Evolutionary conservation across 2,113 vertebrate species (phyloP), one percentile per base, ranked within the genome.

Genomic region (Pungitius pungitius): DNA sequence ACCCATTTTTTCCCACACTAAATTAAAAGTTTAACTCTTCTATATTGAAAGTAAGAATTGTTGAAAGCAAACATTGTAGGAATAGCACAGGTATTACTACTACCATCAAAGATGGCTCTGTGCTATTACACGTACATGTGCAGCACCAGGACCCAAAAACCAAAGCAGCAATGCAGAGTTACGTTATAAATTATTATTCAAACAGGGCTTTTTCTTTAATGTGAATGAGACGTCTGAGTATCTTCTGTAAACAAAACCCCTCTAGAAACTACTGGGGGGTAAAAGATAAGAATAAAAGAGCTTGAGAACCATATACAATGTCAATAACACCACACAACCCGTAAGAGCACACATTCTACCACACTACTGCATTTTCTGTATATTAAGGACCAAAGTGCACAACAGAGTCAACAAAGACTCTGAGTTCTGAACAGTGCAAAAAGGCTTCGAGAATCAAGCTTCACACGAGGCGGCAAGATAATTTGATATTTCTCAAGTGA

Each of bases 401-500:
- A 37, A 8, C 52, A 1, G 63, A 62, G 85, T 22, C n/a, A 30
- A 7, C 37, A 81, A 0, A 45, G 6, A 64, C 18, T 70, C 56
- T 45, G 35, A 43, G 43, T 30, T 49, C 43, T 51, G 33, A 72
- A 42, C 49, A 64, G 43, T 55, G 22, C 18, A 56, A 73, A 37
- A 73, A 62, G 13, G 65, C 14, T 37, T 77, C 2, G 69, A 71
- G 49, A 65, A 26, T 72, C 55, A 54, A 61, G 45, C 68, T 71
- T 80, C 69, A 75, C 66, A 73, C 56, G 1, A 64, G 30, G 55
- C 66, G 27, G 54, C 39, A 59, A 60, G 84, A 88, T 89, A 78
- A 90, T 85, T 87, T 85, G 75, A 43, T 54, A 39, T 22, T 39
- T 45, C 73, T 85, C 69, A 89, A 88, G 87, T 89, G 78, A 89